Conservation (phyloP, 2,113 vertebrate species). For the Hyaena hyaena region DNA sequence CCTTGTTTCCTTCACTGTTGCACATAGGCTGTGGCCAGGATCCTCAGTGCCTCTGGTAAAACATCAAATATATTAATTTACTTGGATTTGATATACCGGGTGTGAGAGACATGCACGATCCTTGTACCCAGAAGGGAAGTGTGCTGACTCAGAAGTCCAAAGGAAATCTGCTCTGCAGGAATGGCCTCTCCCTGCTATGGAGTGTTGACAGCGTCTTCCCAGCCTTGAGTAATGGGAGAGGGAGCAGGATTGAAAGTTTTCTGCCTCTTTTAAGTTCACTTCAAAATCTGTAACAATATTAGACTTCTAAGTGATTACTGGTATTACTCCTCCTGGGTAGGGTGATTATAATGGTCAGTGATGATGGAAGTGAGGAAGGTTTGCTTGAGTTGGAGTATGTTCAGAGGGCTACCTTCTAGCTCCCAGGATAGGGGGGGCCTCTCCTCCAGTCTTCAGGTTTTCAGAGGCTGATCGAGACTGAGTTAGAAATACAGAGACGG, state of each 20-base stretch:
- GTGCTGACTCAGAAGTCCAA: background rate
- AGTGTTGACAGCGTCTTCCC: background rate
- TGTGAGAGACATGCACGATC: background rate
- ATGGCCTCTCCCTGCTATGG: accelerated
- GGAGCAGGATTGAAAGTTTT: background rate
- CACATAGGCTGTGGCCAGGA: background rate
- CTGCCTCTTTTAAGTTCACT: conserved; percentile 17
- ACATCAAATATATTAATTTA: background rate
- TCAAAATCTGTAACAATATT: background rate
- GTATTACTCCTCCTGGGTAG: background rate
- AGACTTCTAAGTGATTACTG: background rate
- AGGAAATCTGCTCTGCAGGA: background rate
- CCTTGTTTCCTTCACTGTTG: background rate
- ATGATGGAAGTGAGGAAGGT: background rate
- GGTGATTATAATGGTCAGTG: background rate
- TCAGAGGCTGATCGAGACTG: background rate
- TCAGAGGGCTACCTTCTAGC: background rate
- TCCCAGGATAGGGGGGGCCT: background rate
- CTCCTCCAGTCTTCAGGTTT: background rate
- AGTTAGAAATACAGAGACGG: background rate
- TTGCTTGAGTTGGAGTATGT: background rate
- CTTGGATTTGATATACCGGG: background rate
- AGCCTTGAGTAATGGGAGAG: background rate
- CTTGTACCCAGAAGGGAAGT: background rate
- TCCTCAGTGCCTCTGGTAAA: background rate